Evolutionary conservation across 2,888 invertebrate genomes (phyloP).

Genomic region (Troides oblongomaculatus): DNA sequence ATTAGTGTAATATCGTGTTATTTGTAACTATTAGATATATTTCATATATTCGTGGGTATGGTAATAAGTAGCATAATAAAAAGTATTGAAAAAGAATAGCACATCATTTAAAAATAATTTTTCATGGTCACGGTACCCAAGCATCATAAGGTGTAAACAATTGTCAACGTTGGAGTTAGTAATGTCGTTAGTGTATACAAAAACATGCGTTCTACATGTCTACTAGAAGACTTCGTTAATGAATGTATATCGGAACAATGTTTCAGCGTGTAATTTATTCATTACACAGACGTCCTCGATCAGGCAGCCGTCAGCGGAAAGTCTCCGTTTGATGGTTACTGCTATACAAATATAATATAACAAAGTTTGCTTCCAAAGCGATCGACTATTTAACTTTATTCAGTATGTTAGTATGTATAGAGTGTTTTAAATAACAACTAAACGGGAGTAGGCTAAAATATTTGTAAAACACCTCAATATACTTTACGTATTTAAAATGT

Average conservation of each 20-base stretch:
- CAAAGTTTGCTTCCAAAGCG: constrained; percentile 34
- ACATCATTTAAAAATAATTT: constrained; percentile 28
- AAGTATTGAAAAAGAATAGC: constrained; percentile 11
- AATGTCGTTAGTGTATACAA: constrained; percentile 38
- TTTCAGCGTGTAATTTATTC: constrained; percentile 80
- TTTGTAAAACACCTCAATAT: too few relatives aligned
- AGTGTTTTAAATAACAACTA: not conserved
- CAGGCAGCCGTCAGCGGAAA: constrained; percentile 65
- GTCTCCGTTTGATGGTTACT: constrained; percentile 67
- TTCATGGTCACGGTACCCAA: constrained; percentile 55
- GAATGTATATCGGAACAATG: constrained; percentile 74
- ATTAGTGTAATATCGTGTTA: not conserved
- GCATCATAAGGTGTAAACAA: constrained; percentile 49
- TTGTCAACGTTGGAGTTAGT: constrained; percentile 71
- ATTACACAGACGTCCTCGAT: constrained; percentile 77
- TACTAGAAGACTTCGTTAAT: constrained; percentile 62
- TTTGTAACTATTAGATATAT: not conserved
- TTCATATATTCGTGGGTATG: constrained; percentile 14
- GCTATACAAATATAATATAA: constrained; percentile 40
- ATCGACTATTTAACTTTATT: not conserved
- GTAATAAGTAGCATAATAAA: constrained; percentile 11
- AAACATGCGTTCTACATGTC: constrained; percentile 49
- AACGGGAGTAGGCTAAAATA: not conserved
- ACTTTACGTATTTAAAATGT: too few relatives aligned
- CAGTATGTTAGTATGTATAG: not conserved